Base-by-base conservation (phyloP, 2,797 vertebrate species). In the Menidia menidia region DNA sequence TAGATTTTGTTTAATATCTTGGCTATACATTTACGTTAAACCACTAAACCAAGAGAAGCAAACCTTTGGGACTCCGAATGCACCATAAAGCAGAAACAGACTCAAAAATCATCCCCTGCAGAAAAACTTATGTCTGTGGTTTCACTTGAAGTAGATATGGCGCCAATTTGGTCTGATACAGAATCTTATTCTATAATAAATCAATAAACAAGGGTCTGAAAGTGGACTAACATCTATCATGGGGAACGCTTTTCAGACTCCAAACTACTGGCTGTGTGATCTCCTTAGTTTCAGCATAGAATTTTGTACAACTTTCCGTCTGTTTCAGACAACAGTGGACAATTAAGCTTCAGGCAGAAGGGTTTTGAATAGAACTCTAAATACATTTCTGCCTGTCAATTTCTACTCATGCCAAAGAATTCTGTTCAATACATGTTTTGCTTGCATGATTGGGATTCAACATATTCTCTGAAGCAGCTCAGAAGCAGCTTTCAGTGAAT, bases 371-470 rank as follows among this genome's bases (percentile, higher is more conserved):
- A 25, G 25, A 25, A 25, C 2, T 25, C 25, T 59, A 64, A 31
- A 35, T 50, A 32, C 12, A 16, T 47, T 42, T 73, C 54, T 55
- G 66, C 31, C 56, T 45, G 54, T 64, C 0, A 31, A 39, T 64
- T n/a, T 54, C 43, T 42, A 30, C 60, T 75, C 62, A 47, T 11
- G 42, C 73, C 68, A 41, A 33, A 16, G 48, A 64, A 59, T 56
- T 64, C 70, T 82, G 82, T 75, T 73, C 63, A 41, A 68, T 19
- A 12, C 50, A 3, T 43, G 30, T 43, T 70, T 81, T 76, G 14
- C 12, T n/a, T 25, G 35, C 35, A 14, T 65, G 64, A 73, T 59
- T 19, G 35, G 35, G 42, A 48, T 66, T 68, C 55, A 52, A 64
- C 63, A 60, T 67, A 31, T 53, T 35, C 45, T 68, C 39, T 12